These are phyloP conservation scores for Aricia artaxerxes DNA, from an alignment of 2,888 invertebrate species.

Conservation along the genomic window DNA sequence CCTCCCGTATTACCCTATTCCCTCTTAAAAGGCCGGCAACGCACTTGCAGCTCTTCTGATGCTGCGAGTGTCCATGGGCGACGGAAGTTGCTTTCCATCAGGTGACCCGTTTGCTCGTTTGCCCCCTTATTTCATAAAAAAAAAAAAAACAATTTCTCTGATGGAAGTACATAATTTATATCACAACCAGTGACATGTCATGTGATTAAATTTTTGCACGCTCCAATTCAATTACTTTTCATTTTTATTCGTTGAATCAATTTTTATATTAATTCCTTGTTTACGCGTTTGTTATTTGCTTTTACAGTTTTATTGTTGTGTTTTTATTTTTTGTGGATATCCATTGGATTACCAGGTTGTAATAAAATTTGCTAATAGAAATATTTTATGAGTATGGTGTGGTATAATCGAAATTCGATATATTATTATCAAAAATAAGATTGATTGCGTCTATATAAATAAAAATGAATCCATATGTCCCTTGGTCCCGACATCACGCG, in stretches of 20 bases:
- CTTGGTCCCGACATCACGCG: too few relatives aligned
- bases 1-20: too few relatives aligned
- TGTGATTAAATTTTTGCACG: conserved; percentile 18
- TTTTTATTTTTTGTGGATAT: background rate
- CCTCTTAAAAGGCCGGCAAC: too few relatives aligned
- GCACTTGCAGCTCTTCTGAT: too few relatives aligned
- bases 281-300: conserved; percentile 11
- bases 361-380: background rate
- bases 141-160: too few relatives aligned
- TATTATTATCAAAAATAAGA: background rate
- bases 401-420: background rate
- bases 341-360: background rate
- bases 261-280: conserved; percentile 14
- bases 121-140: too few relatives aligned
- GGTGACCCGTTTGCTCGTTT: too few relatives aligned
- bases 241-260: conserved; percentile 8
- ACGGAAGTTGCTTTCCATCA: too few relatives aligned
- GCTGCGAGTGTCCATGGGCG: too few relatives aligned
- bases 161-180: background rate
- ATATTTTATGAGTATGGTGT: background rate
- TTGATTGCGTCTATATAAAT: background rate
- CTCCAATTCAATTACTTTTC: conserved; percentile 17
- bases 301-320: conserved; percentile 10
- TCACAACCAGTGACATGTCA: background rate
- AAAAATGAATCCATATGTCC: too few relatives aligned